Conservation (phyloP, 2,797 vertebrate genomes). For the Liparis tanakae region DNA sequence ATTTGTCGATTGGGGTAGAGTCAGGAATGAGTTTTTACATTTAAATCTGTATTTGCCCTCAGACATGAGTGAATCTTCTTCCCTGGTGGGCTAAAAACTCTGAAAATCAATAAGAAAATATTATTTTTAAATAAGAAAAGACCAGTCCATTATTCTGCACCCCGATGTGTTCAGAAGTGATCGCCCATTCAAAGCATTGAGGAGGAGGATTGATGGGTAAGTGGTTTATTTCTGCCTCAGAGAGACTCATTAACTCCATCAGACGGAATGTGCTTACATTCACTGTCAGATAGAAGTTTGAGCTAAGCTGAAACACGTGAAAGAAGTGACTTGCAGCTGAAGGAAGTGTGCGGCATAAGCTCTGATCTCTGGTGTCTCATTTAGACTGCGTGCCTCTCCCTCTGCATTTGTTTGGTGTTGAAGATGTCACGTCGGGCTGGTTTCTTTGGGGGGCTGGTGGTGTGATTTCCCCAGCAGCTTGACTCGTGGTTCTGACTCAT, state of each 20-base stretch:
- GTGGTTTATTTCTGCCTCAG: background rate
- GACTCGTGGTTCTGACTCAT: constrained; percentile 84
- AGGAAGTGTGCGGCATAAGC: constrained; percentile 40
- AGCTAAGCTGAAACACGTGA: constrained; percentile 21
- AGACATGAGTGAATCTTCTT: too few relatives aligned
- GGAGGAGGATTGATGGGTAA: background rate
- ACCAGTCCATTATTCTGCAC: constrained; percentile 9
- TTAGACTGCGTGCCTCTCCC: constrained; percentile 39
- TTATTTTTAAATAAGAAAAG: background rate
- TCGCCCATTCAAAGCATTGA: background rate
- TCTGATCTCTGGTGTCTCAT: constrained; percentile 37
- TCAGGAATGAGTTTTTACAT: too few relatives aligned
- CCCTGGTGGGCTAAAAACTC: too few relatives aligned
- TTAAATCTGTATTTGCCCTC: too few relatives aligned
- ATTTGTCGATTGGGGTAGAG: too few relatives aligned
- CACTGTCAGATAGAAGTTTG: constrained; percentile 26
- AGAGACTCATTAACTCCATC: background rate
- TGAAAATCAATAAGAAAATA: too few relatives aligned
- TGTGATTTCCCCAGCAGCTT: constrained; percentile 81
- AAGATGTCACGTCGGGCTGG: constrained; percentile 49
- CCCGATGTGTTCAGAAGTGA: background rate
- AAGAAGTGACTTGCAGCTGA: constrained; percentile 35
- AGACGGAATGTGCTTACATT: constrained; percentile 12
- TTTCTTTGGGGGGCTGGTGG: constrained; percentile 14
- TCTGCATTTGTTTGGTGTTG: constrained; percentile 60